Percentiles rank a stretch among this genome's conserved stretches.
These are phyloP conservation scores for Schizopygopsis malacanthus DNA, from an alignment of 2,797 vertebrate genomes.

Conservation along the genomic window DNA sequence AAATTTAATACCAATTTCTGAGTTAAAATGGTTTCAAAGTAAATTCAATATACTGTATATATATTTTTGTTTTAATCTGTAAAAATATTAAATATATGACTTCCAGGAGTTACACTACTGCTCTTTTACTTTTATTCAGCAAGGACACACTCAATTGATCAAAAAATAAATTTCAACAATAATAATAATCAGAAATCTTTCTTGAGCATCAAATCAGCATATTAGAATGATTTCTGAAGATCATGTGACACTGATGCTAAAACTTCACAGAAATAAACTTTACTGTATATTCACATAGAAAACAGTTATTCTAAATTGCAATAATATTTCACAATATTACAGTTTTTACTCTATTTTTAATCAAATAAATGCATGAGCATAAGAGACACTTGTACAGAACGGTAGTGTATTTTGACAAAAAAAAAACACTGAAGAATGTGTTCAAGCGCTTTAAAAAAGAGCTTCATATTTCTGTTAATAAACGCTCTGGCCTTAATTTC, in stretches of 20 bases:
- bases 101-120: not conserved
- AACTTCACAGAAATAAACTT: not conserved
- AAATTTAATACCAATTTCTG: not conserved
- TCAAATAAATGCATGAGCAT: not conserved
- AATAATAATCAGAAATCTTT: not conserved
- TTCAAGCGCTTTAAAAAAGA: not conserved
- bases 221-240: not conserved
- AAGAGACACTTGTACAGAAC: not conserved
- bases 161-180: not conserved
- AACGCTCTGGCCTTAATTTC: not conserved
- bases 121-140: not conserved
- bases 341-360: not conserved
- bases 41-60: not conserved
- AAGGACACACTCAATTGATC: not conserved
- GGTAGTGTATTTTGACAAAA: not conserved
- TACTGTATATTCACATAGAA: not conserved
- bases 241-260: not conserved
- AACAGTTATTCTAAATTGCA: not conserved
- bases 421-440: no score
- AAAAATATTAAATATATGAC: no score
- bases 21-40: not conserved
- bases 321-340: not conserved
- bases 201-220: not conserved
- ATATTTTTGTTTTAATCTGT: no score
- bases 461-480: not conserved